Evolutionary conservation across 2,888 invertebrate species (phyloP).

Genomic region (Diarsia mendica): DNA sequence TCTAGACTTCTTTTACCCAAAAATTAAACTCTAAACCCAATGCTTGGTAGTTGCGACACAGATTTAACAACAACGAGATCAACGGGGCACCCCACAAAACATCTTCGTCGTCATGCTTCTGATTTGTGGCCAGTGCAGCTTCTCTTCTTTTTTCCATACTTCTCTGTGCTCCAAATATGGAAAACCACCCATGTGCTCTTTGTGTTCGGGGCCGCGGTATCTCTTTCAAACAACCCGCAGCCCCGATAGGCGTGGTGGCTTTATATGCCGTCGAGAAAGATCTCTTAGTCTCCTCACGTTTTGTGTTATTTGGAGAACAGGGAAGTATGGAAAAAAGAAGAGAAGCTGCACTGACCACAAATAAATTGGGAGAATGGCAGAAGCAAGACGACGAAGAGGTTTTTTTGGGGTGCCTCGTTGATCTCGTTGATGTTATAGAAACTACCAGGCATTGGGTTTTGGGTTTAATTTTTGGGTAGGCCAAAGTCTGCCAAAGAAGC

Average conservation of each 20-base stretch:
- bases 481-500: not conserved
- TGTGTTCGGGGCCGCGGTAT: too few relatives aligned
- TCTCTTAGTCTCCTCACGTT: too few relatives aligned
- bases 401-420: not conserved
- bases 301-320: not conserved
- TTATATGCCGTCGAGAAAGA: too few relatives aligned
- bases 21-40: too few relatives aligned
- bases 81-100: not conserved
- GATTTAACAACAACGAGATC: too few relatives aligned
- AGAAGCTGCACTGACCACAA: not conserved
- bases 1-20: too few relatives aligned
- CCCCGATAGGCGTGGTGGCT: too few relatives aligned
- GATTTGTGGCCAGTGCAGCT: not conserved
- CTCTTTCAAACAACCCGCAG: too few relatives aligned
- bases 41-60: too few relatives aligned
- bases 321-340: not conserved
- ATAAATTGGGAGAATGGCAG: not conserved
- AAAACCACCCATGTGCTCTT: too few relatives aligned
- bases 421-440: too few relatives aligned
- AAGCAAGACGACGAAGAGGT: not conserved
- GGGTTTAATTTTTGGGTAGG: not conserved
- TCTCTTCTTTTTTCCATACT: not conserved
- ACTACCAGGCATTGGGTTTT: not conserved
- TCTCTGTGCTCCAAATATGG: not conserved
- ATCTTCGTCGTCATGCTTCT: not conserved